Evolutionary conservation across 2,797 vertebrate genomes (phyloP).

Genomic region (Fundulus diaphanus): DNA sequence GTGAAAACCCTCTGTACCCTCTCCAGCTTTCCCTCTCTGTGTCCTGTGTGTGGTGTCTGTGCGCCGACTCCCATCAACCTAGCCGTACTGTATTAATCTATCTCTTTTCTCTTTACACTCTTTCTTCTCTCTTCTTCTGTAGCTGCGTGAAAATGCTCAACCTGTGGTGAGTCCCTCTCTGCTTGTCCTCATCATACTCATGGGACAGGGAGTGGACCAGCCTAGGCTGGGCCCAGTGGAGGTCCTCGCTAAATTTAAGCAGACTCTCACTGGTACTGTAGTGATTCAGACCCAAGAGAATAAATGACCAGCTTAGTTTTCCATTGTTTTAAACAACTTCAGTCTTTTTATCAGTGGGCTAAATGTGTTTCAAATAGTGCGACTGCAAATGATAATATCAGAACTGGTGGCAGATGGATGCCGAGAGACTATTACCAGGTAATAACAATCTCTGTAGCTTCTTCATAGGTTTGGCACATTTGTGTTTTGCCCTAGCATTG

Average conservation of each 20-base stretch:
- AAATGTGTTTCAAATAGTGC: not conserved
- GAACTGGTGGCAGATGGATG: not conserved
- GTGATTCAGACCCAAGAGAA: constrained; percentile 9
- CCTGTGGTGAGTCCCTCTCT: constrained; percentile 99
- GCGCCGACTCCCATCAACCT: constrained; percentile 82
- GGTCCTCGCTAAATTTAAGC: constrained; percentile 25
- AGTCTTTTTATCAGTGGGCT: not conserved
- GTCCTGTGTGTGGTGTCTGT: constrained; percentile 60
- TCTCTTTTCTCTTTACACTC: constrained; percentile 94
- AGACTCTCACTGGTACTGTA: constrained; percentile 44
- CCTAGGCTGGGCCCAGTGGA: constrained; percentile 81
- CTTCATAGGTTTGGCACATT: not conserved
- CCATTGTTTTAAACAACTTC: not conserved
- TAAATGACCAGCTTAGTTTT: constrained; percentile 6
- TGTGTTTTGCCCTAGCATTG: not conserved
- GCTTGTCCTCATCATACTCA: constrained; percentile 88
- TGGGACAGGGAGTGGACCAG: constrained; percentile 91
- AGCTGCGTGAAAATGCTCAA: constrained; percentile 99
- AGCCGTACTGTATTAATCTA: constrained; percentile 94
- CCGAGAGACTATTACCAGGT: not conserved
- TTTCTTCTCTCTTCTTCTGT: constrained; percentile 86
- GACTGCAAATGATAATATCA: not conserved
- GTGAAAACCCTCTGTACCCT: too few relatives aligned
- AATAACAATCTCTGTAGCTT: not conserved
- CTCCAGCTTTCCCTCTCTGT: constrained; percentile 16